Evolutionary conservation across 2,888 invertebrate species (phyloP), one percentile per base, ranked within the genome.

Genomic region (Phragmatobia fuliginosa): DNA sequence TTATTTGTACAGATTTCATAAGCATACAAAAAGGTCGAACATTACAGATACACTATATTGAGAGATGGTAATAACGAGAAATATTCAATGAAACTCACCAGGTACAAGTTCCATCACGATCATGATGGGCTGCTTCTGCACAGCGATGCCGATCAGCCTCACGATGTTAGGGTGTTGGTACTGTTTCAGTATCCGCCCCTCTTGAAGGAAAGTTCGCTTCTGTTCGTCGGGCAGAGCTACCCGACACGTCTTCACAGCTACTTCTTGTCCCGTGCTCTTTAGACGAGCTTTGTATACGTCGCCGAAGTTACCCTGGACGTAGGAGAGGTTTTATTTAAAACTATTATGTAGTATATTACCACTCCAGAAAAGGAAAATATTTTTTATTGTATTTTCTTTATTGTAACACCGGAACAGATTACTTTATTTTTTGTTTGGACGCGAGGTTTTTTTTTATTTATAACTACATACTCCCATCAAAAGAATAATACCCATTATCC

Each of bases 121-220:
- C 99, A 99, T 99, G 71, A 99, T 99, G 0, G 99, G 99, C 85
- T 99, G 99, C 87, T 99, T 98, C 92, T 99, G 99, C 76, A 99
- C 99, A 83, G 99, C 99, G 83, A 99, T 99, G 38, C 99, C 99
- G 82, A 99, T 99, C 56, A 99, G 96, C 87, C 98, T 97, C 52
- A 99, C 99, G 78, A 99, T 98, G 93, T 99, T 99, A 0, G 98
- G 98, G 92, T 99, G 99, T 90, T 99, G 98, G 90, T 99, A 99
- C 90, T 99, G 99, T 90, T 99, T 99, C 21, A 99, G 95, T 80
- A 99, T 99, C 80, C 99, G 96, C 0, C 99, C 99, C 89, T 99
- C 99, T 89, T 98, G 98, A 49, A 99, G 94, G 94, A 99, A 99
- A 86, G 99, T 99, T 73, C 98, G 97, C 90, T 99, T 99, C 85